Base-by-base conservation (phyloP, 2,797 vertebrate genomes). In the Chaenodraco wilsoni region DNA sequence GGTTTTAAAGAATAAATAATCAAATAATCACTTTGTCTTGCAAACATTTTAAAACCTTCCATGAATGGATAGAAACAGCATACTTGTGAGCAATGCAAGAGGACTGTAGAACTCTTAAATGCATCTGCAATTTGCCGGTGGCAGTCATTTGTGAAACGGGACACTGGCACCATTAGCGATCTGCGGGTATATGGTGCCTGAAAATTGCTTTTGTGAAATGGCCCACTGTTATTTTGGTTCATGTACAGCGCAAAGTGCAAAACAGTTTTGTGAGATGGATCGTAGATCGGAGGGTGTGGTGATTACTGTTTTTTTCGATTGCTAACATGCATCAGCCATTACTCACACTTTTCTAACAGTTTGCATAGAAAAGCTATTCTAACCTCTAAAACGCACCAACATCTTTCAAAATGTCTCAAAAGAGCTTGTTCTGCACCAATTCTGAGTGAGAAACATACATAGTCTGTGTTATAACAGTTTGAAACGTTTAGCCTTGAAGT, bases 141-240 rank as follows among this genome's bases (percentile, higher is more conserved):
- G 23, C 37, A 65, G 45, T 49, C 55, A 58, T 58, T 50, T 49
- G 51, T 55, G 51, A 66, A 54, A 45, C 5, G 13, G 21, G 41
- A 66, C 51, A 45, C 41, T 19, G 17, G 16, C 64, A 45, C 33
- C 54, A 49, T 69, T 69, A 58, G 17, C 8, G 4, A 23, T 40
- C 17, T 50, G 27, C 11, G 10, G 43, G 45, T 52, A 65, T 43
- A 65, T 54, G n/a, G 50, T 44, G 40, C 40, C 17, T 13, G 7
- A 37, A 31, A 52, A 65, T 54, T 54, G 62, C 48, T 27, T 43
- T 65, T 44, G 21, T 44, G 12, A 65, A 52, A 44, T 65, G 40
- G 15, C 40, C 19, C 50, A 40, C 10, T 51, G 23, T 14, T 62
- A 16, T 41, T 61, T 40, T 31, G n/a, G 17, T 52, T 21, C 61